Conservation (phyloP, 2,797 vertebrate genomes). For the Protonibea diacanthus region DNA sequence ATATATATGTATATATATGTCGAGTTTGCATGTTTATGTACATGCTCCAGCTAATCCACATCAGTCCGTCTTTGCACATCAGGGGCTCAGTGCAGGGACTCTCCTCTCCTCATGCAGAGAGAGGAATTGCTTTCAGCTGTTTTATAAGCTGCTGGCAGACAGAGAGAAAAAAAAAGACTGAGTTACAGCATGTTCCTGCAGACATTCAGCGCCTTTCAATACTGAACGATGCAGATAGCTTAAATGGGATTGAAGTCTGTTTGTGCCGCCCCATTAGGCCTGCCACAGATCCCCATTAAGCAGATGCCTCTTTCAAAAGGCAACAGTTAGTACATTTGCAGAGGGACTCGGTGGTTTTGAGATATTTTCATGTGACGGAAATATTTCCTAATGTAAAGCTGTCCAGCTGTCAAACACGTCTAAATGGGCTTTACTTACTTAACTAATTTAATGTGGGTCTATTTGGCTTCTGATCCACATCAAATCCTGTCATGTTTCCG, state of each 20-base stretch:
- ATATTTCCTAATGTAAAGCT: constrained; percentile 7
- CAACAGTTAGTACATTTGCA: constrained; percentile 59
- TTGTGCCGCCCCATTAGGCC: constrained; percentile 72
- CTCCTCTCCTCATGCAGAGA: constrained; percentile 62
- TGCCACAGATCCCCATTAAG: constrained; percentile 72
- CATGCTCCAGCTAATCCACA: constrained; percentile 58
- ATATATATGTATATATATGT: too few relatives aligned
- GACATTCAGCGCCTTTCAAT: constrained; percentile 50
- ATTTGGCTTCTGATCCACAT: constrained; percentile 9
- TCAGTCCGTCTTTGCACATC: constrained; percentile 51
- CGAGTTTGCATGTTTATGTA: constrained; percentile 26
- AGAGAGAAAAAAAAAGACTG: constrained; percentile 48
- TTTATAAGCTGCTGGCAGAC: constrained; percentile 58
- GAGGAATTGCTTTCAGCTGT: constrained; percentile 81
- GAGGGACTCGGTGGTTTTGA: constrained; percentile 20
- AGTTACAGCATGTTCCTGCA: constrained; percentile 56
- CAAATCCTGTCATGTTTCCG: neutral
- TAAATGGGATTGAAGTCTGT: constrained; percentile 76
- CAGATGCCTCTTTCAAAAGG: constrained; percentile 72
- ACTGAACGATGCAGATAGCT: constrained; percentile 59
- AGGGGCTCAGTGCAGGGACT: constrained; percentile 66
- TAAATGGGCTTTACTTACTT: constrained; percentile 12
- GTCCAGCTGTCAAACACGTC: constrained; percentile 10
- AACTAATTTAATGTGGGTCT: constrained; percentile 15
- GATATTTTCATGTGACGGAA: constrained; percentile 27